Evolutionary conservation across 2,113 vertebrate species (phyloP), one percentile per base, ranked within the genome.

Genomic region (Myrmophylax atrothorax): DNA sequence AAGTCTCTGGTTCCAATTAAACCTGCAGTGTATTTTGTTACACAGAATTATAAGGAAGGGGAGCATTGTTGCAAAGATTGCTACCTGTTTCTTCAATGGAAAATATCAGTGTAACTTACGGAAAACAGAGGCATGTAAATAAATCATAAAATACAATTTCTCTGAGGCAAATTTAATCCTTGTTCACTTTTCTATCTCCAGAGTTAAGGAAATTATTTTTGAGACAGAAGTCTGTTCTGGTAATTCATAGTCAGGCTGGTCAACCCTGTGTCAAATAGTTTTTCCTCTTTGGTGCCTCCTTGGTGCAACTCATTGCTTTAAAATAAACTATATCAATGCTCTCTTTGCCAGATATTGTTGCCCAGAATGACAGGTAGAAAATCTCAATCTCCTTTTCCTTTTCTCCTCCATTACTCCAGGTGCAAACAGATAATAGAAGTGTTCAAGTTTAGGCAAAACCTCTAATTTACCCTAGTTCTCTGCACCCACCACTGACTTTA

Each of bases 1-100:
- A 98, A 97, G 95, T 95, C 95, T 96, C 94, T 53, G 95, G 94
- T 95, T 97, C 94, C 95, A 97, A 96, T 97, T 96, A 97, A 98
- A 97, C 87, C 94, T 97, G 84, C 83, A 92, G 89, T 49, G 72
- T 90, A 92, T 96, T 67, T 20, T 95, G 91, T 97, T 96, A 94
- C 89, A 95, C 35, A 85, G 80, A 96, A 66, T 95, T 93, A 87
- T 97, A 89, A 94, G 95, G 91, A 94, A 94, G 68, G 37, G 75
- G 80, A 94, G 67, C 33, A 18, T 92, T 84, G 66, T 81, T 89
- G 80, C 78, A 72, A 93, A 75, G 82, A 81, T 87, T 91, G 76
- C 85, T 96, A 97, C 86, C 58, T 90, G 28, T 55, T 93, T 49
- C 59, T 81, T 83, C 75, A 37, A 4, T 9, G 6, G n/a, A 31